Conservation (phyloP, 1,140 invertebrate genomes). For the Diabrotica undecimpunctata region DNA sequence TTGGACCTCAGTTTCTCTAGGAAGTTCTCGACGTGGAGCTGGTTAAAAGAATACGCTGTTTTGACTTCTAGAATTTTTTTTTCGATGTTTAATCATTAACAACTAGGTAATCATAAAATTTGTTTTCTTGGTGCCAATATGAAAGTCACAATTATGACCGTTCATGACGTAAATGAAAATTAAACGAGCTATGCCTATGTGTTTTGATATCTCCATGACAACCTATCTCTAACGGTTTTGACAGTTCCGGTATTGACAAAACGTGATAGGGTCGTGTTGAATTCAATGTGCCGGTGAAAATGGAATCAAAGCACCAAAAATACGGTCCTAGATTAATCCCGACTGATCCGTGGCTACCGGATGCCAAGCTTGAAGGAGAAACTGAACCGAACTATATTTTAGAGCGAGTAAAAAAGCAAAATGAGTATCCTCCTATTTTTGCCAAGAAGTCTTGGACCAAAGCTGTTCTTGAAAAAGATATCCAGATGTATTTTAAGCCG, state of each 20-base stretch:
- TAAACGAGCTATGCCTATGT: too few species aligned
- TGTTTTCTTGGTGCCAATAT: too few species aligned
- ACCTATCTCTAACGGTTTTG: neutral
- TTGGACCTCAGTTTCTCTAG: too few species aligned
- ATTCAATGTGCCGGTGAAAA: neutral
- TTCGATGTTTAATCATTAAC: too few species aligned
- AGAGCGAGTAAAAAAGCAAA: slow-evolving; percentile 42
- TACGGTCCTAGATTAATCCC: slow-evolving; percentile 31
- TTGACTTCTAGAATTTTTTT: too few species aligned
- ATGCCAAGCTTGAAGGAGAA: slow-evolving; percentile 47
- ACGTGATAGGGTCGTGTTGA: neutral
- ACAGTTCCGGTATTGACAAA: slow-evolving; percentile 2
- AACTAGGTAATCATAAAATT: too few species aligned
- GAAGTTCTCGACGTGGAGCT: too few species aligned
- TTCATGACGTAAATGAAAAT: too few species aligned
- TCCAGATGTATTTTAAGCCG: slow-evolving; percentile 57
- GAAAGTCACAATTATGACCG: too few species aligned
- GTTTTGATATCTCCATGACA: too few species aligned
- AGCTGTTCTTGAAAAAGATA: slow-evolving; percentile 55
- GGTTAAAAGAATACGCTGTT: too few species aligned
- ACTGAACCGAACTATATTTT: slow-evolving; percentile 35
- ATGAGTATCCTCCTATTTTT: slow-evolving; percentile 55
- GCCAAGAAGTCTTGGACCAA: slow-evolving; percentile 55
- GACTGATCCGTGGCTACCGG: slow-evolving; percentile 44
- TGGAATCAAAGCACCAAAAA: slow-evolving; percentile 13